These are phyloP conservation scores for Pteromalus puparum DNA, from an alignment of 1,140 invertebrate species.

Conservation along the genomic window DNA sequence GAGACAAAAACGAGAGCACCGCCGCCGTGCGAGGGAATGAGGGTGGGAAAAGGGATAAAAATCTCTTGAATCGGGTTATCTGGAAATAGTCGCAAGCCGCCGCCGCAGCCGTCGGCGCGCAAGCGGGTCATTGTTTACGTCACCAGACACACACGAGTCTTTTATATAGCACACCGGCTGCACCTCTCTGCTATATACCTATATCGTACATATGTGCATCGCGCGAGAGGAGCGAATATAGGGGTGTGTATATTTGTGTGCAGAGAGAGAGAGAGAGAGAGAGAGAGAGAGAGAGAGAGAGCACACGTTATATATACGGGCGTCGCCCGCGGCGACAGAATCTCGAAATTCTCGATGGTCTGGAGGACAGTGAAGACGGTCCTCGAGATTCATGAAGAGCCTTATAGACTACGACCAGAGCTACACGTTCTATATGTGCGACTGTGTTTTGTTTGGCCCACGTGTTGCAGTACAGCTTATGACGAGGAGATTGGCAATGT, in stretches of 20 bases:
- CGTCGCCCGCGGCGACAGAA: too few species aligned
- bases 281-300: too few species aligned
- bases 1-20: not conserved
- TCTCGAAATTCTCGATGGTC: not conserved
- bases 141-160: constrained; percentile 54
- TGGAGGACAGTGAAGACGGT: not conserved
- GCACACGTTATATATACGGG: too few species aligned
- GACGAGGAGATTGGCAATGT: too few species aligned
- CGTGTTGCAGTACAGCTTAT: not conserved
- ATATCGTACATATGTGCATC: too few species aligned
- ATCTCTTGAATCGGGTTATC: constrained; percentile 57
- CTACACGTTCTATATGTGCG: too few species aligned
- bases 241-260: not conserved
- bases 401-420: not conserved
- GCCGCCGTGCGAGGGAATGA: not conserved
- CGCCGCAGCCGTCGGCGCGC: constrained; percentile 36
- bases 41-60: constrained; percentile 22
- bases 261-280: too few species aligned
- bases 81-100: constrained; percentile 59
- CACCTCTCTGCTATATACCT: not conserved
- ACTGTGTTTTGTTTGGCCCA: not conserved
- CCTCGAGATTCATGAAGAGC: not conserved
- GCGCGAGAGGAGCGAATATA: too few species aligned
- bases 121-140: constrained; percentile 66
- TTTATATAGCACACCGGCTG: not conserved